Evolutionary conservation across 2,888 invertebrate species (phyloP).

Genomic region (Melipona beecheii): DNA sequence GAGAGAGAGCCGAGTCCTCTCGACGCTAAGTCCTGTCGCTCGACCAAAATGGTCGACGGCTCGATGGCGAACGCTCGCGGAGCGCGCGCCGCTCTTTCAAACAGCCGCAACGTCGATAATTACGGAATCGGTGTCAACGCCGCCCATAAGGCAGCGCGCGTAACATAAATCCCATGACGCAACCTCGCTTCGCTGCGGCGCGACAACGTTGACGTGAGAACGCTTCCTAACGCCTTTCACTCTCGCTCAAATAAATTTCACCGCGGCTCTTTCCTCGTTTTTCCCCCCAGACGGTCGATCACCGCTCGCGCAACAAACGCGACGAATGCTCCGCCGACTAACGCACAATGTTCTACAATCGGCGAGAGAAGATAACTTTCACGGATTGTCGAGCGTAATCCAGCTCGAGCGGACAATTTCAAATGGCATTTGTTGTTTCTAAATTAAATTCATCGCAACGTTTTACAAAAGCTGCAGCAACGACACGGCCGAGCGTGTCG

Average conservation of each 20-base stretch:
- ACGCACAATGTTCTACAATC: too few relatives aligned
- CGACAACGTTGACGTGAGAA: slow-evolving; percentile 34
- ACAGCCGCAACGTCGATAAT: slow-evolving; percentile 32
- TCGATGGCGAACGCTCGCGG: slow-evolving; percentile 15
- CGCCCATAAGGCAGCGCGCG: slow-evolving; percentile 14
- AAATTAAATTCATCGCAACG: not conserved
- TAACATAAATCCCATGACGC: slow-evolving; percentile 44
- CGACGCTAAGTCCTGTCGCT: slow-evolving; percentile 4
- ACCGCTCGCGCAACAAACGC: too few relatives aligned
- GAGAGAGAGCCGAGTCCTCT: not conserved
- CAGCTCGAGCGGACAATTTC: not conserved
- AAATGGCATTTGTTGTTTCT: not conserved
- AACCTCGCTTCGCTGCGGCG: slow-evolving; percentile 26
- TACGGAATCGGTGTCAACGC: slow-evolving; percentile 48
- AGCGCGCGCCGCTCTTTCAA: slow-evolving; percentile 14
- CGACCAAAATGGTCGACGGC: not conserved
- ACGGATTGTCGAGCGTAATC: not conserved
- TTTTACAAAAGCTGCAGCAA: not conserved
- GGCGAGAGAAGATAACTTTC: not conserved
- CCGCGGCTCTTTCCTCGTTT: slow-evolving; percentile 36
- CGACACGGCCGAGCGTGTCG: not conserved
- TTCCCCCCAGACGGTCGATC: not conserved
- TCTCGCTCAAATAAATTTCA: slow-evolving; percentile 68
- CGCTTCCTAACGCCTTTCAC: slow-evolving; percentile 69
- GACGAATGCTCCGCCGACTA: too few relatives aligned